phyloP scores from a whole-genome alignment of 1,140 invertebrate species.

The Ceratina japonica region DNA sequence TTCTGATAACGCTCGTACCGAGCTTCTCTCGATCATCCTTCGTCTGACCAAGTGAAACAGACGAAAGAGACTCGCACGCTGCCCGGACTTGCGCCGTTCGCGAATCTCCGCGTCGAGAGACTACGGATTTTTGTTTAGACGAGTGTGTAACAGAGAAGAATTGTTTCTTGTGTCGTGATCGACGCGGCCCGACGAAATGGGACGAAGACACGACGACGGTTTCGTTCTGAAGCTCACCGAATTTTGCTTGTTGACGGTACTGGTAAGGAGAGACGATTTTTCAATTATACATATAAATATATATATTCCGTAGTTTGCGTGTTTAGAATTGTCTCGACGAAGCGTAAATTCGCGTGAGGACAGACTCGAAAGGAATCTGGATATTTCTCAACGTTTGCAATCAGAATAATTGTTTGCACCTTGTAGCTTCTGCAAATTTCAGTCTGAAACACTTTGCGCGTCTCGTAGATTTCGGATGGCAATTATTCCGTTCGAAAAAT shows the following conservation, averaged over 20 bases:
- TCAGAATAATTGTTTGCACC: neutral
- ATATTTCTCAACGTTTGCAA: neutral
- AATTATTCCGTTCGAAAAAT: neutral
- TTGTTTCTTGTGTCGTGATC: neutral
- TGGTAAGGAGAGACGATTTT: conserved; percentile 1
- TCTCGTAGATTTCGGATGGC: neutral
- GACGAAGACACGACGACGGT: neutral
- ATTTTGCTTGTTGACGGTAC: neutral
- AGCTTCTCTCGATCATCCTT: neutral
- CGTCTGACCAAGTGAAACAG: neutral
- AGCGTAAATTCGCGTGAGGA: neutral
- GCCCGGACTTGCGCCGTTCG: too few relatives aligned
- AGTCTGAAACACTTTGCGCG: too few relatives aligned
- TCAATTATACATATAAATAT: too few relatives aligned
- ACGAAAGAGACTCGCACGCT: neutral
- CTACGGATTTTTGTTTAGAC: neutral
- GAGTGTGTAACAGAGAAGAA: neutral
- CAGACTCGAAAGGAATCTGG: neutral
- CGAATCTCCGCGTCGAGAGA: too few relatives aligned
- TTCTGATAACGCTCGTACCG: conserved; percentile 1
- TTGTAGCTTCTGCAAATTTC: neutral
- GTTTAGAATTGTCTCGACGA: neutral
- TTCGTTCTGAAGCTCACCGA: neutral
- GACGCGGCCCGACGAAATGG: neutral
- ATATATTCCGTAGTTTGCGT: too few relatives aligned